Conservation (phyloP, 2,113 vertebrate genomes). For the Scomber japonicus region DNA sequence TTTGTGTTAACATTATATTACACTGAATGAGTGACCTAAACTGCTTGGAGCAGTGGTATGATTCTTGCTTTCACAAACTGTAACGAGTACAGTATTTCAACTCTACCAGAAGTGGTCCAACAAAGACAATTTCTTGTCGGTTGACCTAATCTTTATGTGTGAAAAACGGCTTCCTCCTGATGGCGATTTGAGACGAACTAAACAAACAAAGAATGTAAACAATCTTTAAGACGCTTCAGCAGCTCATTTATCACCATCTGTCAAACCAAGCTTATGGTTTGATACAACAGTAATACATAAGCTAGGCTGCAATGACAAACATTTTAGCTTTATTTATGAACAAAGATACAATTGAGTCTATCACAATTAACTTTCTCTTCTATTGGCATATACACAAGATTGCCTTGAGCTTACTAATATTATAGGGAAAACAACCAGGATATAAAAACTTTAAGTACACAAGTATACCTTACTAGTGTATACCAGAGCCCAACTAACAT, state of each 20-base stretch:
- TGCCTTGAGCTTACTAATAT: no score
- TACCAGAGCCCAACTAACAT: no score
- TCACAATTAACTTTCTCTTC: no score
- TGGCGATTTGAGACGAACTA: neutral
- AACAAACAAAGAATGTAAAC: constrained; percentile 1
- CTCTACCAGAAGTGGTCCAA: neutral
- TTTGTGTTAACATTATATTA: constrained; percentile 29
- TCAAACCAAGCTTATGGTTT: neutral
- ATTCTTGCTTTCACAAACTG: neutral
- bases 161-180: constrained; percentile 18
- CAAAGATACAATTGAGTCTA: neutral
- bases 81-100: constrained; percentile 3
- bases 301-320: no score
- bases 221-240: neutral
- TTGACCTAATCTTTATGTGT: neutral
- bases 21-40: constrained; percentile 6
- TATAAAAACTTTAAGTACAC: no score
- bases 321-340: neutral
- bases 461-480: no score
- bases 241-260: neutral
- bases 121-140: constrained; percentile 1
- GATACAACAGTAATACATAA: neutral
- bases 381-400: no score
- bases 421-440: no score
- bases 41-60: constrained; percentile 7